phyloP scores from a whole-genome alignment of 1,140 invertebrate genomes.

The Drosophila orosa region DNA sequence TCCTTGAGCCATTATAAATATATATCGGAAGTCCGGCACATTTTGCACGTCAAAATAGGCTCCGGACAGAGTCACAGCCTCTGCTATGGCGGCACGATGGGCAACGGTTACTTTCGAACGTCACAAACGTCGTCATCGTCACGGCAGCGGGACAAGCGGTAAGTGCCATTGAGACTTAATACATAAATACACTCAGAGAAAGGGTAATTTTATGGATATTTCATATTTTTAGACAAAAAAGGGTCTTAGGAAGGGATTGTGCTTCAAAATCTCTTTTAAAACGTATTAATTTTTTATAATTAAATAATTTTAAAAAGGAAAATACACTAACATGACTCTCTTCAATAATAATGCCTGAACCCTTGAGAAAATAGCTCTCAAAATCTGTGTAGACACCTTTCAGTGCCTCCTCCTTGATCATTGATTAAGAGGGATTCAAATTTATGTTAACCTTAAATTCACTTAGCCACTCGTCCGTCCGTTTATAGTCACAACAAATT shows the following conservation, averaged over 20 bases:
- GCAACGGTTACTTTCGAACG: conserved; percentile 83
- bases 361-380: not conserved
- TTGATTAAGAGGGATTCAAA: conserved; percentile 3
- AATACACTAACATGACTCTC: not conserved
- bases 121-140: conserved; percentile 79
- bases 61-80: conserved; percentile 84
- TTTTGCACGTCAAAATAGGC: conserved; percentile 84
- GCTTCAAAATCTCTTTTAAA: not conserved
- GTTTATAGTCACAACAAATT: conserved; percentile 1
- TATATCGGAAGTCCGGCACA: conserved; percentile 56
- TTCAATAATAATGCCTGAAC: not conserved
- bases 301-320: not conserved
- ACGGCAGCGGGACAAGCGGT: conserved; percentile 80
- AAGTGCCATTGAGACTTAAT: conserved; percentile 46
- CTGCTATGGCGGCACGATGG: conserved; percentile 84
- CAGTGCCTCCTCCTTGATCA: not conserved
- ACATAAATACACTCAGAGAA: conserved; percentile 4
- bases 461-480: conserved; percentile 6
- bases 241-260: not conserved
- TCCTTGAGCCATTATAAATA: not conserved
- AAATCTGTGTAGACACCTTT: not conserved
- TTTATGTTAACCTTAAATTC: conserved; percentile 11
- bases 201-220: not conserved
- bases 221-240: not conserved
- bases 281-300: not conserved